These are phyloP conservation scores for Cancer borealis DNA, from an alignment of 2,888 invertebrate species.

Conservation along the genomic window DNA sequence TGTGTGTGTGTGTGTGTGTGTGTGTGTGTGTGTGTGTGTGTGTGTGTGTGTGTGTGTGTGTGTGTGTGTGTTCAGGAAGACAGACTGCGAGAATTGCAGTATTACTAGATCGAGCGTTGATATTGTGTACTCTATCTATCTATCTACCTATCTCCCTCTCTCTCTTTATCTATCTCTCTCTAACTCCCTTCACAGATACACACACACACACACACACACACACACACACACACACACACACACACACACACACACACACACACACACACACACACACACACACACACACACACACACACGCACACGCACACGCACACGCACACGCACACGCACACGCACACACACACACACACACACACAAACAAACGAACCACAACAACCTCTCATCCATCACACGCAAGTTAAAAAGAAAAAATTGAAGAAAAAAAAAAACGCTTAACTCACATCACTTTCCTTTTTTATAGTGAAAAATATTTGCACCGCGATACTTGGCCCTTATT, in stretches of 20 bases:
- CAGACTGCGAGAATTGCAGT: neutral
- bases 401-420: neutral
- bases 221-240: neutral
- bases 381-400: neutral
- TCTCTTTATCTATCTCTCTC: constrained; percentile 36
- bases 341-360: neutral
- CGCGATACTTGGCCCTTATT: constrained; percentile 29
- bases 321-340: neutral
- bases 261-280: too few species aligned
- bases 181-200: too few species aligned
- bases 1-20: constrained; percentile 49
- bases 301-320: neutral
- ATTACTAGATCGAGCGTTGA: neutral
- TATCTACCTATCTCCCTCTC: constrained; percentile 17
- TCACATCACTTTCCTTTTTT: neutral
- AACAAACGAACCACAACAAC: neutral
- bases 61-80: constrained; percentile 28
- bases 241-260: neutral
- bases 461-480: constrained; percentile 17
- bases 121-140: neutral
- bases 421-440: neutral
- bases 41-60: constrained; percentile 37
- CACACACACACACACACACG: too few species aligned
- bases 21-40: constrained; percentile 38
- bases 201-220: too few species aligned